phyloP scores from a whole-genome alignment of 2,888 invertebrate species.

The Dermolepida albohirtum region DNA sequence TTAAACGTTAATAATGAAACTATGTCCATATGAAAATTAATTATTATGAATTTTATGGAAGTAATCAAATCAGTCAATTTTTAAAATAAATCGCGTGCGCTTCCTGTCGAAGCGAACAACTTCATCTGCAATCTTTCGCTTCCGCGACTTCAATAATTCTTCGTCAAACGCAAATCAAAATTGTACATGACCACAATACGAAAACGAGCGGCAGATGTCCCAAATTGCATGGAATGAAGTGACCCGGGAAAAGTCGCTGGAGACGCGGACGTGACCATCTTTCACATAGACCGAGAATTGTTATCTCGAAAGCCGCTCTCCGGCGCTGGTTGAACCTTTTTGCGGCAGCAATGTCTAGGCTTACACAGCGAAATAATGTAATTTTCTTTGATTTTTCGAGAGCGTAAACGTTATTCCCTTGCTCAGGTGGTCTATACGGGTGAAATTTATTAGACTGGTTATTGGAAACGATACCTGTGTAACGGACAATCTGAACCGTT shows the following conservation, averaged over 20 bases:
- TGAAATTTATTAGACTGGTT: too few species aligned
- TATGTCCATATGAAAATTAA: too few species aligned
- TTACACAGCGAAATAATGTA: slow-evolving; percentile 19
- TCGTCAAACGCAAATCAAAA: slow-evolving; percentile 30
- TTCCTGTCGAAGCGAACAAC: too few species aligned
- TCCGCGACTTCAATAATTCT: slow-evolving; percentile 23
- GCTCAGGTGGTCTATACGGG: slow-evolving; percentile 1
- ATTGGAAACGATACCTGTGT: too few species aligned
- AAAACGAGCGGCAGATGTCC: slow-evolving; percentile 37
- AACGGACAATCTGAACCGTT: too few species aligned
- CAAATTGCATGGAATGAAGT: slow-evolving; percentile 42
- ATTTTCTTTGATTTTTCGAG: slow-evolving; percentile 16
- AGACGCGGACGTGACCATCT: slow-evolving; percentile 38
- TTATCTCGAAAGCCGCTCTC: slow-evolving; percentile 1
- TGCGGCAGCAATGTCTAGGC: slow-evolving; percentile 10
- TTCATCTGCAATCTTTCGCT: slow-evolving; percentile 28
- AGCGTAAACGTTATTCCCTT: slow-evolving; percentile 1
- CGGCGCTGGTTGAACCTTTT: slow-evolving; percentile 5
- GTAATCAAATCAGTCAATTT: too few species aligned
- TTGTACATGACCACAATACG: slow-evolving; percentile 40
- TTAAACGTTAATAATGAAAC: too few species aligned
- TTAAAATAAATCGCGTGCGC: too few species aligned
- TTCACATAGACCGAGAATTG: slow-evolving; percentile 37
- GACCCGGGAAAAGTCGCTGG: slow-evolving; percentile 41
- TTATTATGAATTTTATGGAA: too few species aligned